Evolutionary conservation across 2,888 invertebrate genomes (phyloP), one percentile per base, ranked within the genome.

Genomic region (Ypsolopha scabrella): DNA sequence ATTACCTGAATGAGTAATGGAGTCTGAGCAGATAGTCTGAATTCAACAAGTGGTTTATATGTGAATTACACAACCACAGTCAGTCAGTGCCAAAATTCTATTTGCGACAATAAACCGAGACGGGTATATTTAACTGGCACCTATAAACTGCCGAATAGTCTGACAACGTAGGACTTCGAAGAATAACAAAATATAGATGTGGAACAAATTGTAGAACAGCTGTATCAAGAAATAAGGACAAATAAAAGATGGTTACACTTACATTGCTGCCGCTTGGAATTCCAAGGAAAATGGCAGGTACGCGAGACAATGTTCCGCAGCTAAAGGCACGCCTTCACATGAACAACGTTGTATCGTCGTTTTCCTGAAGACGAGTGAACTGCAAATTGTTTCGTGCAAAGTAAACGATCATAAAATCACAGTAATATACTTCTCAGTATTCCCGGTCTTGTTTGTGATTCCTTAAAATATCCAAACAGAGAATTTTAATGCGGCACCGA

Each of bases 1-100:
- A 24, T 24, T 24, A 24, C 24, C 24, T 24, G 24, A 24, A 24
- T 24, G 24, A 24, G 24, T 24, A 24, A 24, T 50, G 44, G 39
- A 7, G 35, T 24, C 49, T 50, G 49, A 41, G 50, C 64, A 72
- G 71, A 75, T 74, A 76, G 69, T 72, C 69, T 61, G 69, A 75
- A 76, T 73, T 70, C 70, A 80, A 81, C 80, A 79, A 83, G 76
- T 72, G 71, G 73, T 80, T 80, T 77, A 78, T 75, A 79, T 68
- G 75, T 79, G 80, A 82, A 82, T 85, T 83, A 82, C 85, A 83
- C 80, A 86, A 85, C 77, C 72, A 67, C 75, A 75, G 77, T 80
- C 75, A 79, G 76, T 69, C 75, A 80, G 85, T 86, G 85, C 86
- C 86, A 86, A 86, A 85, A 80, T 81, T 85, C 82, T 85, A 86